Evolutionary conservation across 1,140 invertebrate species (phyloP).

Genomic region (Drosophila seguyi): DNA sequence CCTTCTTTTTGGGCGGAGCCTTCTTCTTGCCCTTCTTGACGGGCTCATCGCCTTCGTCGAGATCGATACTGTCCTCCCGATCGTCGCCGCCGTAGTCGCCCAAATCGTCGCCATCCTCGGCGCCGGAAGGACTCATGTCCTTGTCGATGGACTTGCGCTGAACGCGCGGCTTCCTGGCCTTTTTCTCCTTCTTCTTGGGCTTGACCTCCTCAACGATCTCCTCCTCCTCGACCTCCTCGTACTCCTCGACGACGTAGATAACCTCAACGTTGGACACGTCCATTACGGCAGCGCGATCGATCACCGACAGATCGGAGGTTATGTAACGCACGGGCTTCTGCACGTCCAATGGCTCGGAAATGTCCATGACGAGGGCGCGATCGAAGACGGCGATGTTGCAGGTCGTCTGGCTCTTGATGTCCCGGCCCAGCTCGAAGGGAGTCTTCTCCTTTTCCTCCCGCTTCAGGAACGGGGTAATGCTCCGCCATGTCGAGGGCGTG

Average conservation of each 20-base stretch:
- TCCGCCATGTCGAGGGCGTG: constrained; percentile 83
- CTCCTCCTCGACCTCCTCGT: constrained; percentile 78
- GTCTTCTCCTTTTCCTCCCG: constrained; percentile 85
- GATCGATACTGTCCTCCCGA: constrained; percentile 70
- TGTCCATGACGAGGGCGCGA: constrained; percentile 84
- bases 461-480: constrained; percentile 83
- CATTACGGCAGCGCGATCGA: constrained; percentile 85
- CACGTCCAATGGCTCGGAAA: constrained; percentile 73
- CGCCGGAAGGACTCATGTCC: constrained; percentile 56
- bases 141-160: constrained; percentile 73
- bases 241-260: constrained; percentile 84
- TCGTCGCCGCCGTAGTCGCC: constrained; percentile 57
- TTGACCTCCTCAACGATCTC: constrained; percentile 76
- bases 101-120: constrained; percentile 42
- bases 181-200: constrained; percentile 81
- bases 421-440: constrained; percentile 81
- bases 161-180: constrained; percentile 65
- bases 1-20: constrained; percentile 81
- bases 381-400: constrained; percentile 84
- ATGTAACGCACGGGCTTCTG: constrained; percentile 85
- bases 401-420: constrained; percentile 78
- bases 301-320: constrained; percentile 84
- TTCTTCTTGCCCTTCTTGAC: constrained; percentile 81
- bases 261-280: constrained; percentile 85
- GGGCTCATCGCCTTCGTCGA: constrained; percentile 74